A percentile compares a stretch with the other conserved stretches of the same genome.
Evolutionary conservation across 2,113 vertebrate genomes (phyloP).

Genomic region (Gambusia affinis): DNA sequence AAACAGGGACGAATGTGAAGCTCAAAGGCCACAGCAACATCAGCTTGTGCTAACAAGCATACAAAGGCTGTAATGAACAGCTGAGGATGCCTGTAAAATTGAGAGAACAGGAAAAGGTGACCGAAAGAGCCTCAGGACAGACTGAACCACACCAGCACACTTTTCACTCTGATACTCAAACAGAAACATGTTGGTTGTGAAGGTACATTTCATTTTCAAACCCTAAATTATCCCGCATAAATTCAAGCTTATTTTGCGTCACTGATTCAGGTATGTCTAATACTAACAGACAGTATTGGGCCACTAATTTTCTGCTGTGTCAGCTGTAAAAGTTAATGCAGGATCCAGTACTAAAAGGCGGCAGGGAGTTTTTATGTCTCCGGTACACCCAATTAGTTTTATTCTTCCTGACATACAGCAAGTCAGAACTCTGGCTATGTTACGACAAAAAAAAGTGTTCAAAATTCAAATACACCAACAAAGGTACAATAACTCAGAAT

Average conservation of each 20-base stretch:
- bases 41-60: constrained; percentile 55
- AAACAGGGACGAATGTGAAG: constrained; percentile 34
- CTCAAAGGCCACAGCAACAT: constrained; percentile 58
- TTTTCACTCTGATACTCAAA: constrained; percentile 15
- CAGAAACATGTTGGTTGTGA: constrained; percentile 4
- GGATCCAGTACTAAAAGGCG: constrained; percentile 4
- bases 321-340: constrained; percentile 4
- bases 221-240: not conserved
- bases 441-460: not conserved
- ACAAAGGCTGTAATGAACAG: constrained; percentile 66
- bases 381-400: not conserved
- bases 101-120: constrained; percentile 27
- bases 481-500: not conserved
- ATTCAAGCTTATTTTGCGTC: not conserved
- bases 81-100: constrained; percentile 60
- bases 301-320: constrained; percentile 12
- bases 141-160: constrained; percentile 15
- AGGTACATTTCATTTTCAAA: not conserved
- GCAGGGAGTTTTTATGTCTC: constrained; percentile 4
- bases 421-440: constrained; percentile 4
- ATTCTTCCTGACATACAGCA: constrained; percentile 2
- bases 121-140: constrained; percentile 37
- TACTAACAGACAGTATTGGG: not conserved
- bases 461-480: not conserved
- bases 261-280: constrained; percentile 4